Evolutionary conservation across 1,140 invertebrate genomes (phyloP), one percentile per base, ranked within the genome.

Genomic region (Glossosoma conforme): DNA sequence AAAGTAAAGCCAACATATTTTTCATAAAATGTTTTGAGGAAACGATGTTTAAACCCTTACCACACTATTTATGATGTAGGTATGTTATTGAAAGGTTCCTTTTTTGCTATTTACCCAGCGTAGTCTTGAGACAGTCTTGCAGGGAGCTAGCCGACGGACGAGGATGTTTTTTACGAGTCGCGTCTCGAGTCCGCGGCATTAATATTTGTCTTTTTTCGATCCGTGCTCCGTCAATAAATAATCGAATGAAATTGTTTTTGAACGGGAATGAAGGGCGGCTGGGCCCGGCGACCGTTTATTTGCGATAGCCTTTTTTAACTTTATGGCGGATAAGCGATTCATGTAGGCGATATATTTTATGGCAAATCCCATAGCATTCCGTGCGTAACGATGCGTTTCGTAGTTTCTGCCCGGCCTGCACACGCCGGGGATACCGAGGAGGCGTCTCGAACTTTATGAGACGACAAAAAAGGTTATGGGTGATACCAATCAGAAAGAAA

Each of bases 261-360:
- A 42, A 46, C 33, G 47, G 48, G 18, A 11, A 21, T 11, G 20
- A 45, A 25, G 43, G 45, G 35, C 13, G 38, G 18, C 25, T 17
- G 28, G 41, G 28, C 18, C 40, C 6, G 40, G n/a, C 17, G 4
- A 22, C 22, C 56, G 44, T 58, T 58, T 58, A 54, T 58, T 53
- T 53, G 52, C 52, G 44, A 58, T 47, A 41, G 52, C 56, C 56
- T 58, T 52, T n/a, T 58, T 54, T 54, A 54, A 58, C 47, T 54
- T 58, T 58, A 58, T 58, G 52, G 52, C 32, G 28, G 52, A 58
- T 58, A 58, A 58, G 56, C 56, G 51, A 58, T 58, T 53, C 43
- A 44, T 51, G 51, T 50, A 47, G 56, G 51, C 51, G 48, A 58
- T 58, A 54, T 58, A 54, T 54, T 58, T 58, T 58, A 54, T 58